A percentile compares a stretch with the other conserved stretches of the same genome.
These are phyloP conservation scores for Leuciscus idus DNA, from an alignment of 2,113 vertebrate genomes.

Conservation along the genomic window DNA sequence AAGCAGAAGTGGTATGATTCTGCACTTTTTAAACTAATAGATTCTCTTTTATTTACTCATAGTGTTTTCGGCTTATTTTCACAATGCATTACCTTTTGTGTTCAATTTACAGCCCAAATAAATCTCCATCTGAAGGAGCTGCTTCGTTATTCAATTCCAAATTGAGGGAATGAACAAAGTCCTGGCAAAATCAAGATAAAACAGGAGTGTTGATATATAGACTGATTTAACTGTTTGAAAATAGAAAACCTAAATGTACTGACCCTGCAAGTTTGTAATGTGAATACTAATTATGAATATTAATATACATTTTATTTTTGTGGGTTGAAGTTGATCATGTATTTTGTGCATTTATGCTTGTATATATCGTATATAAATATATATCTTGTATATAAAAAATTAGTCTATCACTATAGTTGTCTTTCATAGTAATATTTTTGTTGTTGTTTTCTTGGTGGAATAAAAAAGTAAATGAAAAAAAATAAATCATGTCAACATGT, in stretches of 20 bases:
- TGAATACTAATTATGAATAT: background rate
- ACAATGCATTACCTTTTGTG: slow-evolving; percentile 30
- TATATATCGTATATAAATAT: background rate
- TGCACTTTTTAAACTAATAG: background rate
- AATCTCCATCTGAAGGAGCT: slow-evolving; percentile 67
- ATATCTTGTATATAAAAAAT: background rate
- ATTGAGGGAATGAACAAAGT: slow-evolving; percentile 58
- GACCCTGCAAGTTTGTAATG: background rate
- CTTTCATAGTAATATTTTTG: background rate
- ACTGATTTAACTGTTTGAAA: slow-evolving; percentile 21
- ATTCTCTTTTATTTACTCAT: background rate
- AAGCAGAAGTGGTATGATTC: background rate
- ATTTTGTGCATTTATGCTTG: slow-evolving; percentile 16
- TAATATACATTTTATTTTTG: background rate
- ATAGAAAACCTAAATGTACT: slow-evolving; percentile 25
- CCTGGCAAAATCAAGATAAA: background rate
- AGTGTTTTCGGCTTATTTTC: background rate
- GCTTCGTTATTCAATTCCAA: slow-evolving; percentile 62
- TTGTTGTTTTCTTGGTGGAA: background rate
- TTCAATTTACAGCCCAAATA: slow-evolving; percentile 59
- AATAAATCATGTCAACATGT: background rate
- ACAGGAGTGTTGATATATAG: slow-evolving; percentile 1
- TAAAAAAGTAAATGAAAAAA: background rate
- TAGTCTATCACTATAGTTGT: background rate
- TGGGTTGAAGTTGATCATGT: background rate